These are phyloP conservation scores for Isaurus tuberculatus DNA, from an alignment of 92 coral and sea anemone genomes.

Conservation along the genomic window DNA sequence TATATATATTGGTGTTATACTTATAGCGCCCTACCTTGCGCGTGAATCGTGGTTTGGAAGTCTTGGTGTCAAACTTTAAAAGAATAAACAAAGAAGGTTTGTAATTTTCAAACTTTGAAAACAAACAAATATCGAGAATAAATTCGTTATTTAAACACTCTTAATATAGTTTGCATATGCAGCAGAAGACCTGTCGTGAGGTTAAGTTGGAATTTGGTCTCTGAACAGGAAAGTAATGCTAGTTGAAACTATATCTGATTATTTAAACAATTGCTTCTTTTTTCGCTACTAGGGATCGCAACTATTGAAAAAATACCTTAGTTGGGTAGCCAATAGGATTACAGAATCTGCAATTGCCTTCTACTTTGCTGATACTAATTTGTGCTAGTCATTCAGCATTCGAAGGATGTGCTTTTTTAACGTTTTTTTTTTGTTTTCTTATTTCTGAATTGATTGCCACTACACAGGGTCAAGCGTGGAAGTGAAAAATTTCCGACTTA, in stretches of 20 bases:
- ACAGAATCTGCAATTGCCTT: too few relatives aligned
- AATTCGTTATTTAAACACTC: background rate
- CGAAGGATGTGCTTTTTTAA: background rate
- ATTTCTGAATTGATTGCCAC: background rate
- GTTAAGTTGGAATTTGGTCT: too few relatives aligned
- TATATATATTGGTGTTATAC: background rate
- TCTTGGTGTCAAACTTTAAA: background rate
- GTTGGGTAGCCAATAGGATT: too few relatives aligned
- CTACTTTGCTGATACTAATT: too few relatives aligned
- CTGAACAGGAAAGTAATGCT: too few relatives aligned
- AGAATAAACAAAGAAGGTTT: conserved; percentile 41
- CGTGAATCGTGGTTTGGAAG: conserved; percentile 7
- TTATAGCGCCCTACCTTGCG: background rate
- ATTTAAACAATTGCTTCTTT: too few relatives aligned
- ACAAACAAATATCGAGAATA: too few relatives aligned
- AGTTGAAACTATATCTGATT: too few relatives aligned
- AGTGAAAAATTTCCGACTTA: background rate
- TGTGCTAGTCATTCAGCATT: background rate
- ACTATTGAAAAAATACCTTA: too few relatives aligned
- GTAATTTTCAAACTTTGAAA: background rate
- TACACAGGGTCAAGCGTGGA: conserved; percentile 8
- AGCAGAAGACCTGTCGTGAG: too few relatives aligned
- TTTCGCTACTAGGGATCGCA: too few relatives aligned
- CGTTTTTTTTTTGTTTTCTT: too few relatives aligned
- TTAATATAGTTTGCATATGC: background rate